Conservation (phyloP, 2,797 vertebrate genomes). For the Liparis tanakae region DNA sequence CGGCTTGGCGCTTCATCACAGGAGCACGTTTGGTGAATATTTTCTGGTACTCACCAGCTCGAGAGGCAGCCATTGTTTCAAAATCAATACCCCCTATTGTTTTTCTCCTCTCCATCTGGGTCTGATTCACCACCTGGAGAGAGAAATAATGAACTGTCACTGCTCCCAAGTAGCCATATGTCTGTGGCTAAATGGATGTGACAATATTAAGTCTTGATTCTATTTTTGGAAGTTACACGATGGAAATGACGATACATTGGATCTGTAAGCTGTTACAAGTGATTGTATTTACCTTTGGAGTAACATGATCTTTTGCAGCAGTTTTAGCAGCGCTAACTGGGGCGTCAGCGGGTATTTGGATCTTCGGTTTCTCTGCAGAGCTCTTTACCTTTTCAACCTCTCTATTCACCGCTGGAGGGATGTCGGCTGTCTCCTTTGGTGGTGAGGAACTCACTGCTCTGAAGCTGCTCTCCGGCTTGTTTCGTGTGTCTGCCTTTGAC, state of each 20-base stretch:
- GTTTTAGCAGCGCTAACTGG: conserved; percentile 1
- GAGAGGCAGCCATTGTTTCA: conserved; percentile 58
- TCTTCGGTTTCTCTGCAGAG: conserved; percentile 22
- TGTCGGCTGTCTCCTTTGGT: conserved; percentile 9
- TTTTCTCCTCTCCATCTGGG: conserved; percentile 65
- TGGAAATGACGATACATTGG: not conserved
- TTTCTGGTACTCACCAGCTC: conserved; percentile 70
- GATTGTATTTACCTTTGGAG: conserved; percentile 64
- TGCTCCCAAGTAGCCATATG: not conserved
- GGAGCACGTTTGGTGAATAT: conserved; percentile 4
- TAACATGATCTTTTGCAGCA: conserved; percentile 36
- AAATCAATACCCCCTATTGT: conserved; percentile 72
- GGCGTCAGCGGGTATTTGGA: not conserved
- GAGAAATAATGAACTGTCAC: conserved; percentile 29
- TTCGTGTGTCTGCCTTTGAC: conserved; percentile 49
- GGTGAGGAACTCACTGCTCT: conserved; percentile 25
- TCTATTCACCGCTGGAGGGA: conserved; percentile 27
- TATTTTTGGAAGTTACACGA: not conserved
- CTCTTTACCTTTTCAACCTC: conserved; percentile 31
- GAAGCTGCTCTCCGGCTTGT: conserved; percentile 32
- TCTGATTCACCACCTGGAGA: conserved; percentile 56
- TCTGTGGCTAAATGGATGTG: not conserved
- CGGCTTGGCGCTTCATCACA: not conserved
- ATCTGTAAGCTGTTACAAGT: not conserved
- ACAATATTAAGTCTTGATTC: not conserved